Evolutionary conservation across 2,113 vertebrate species (phyloP), one percentile per base, ranked within the genome.

Genomic region (Narcine bancroftii): DNA sequence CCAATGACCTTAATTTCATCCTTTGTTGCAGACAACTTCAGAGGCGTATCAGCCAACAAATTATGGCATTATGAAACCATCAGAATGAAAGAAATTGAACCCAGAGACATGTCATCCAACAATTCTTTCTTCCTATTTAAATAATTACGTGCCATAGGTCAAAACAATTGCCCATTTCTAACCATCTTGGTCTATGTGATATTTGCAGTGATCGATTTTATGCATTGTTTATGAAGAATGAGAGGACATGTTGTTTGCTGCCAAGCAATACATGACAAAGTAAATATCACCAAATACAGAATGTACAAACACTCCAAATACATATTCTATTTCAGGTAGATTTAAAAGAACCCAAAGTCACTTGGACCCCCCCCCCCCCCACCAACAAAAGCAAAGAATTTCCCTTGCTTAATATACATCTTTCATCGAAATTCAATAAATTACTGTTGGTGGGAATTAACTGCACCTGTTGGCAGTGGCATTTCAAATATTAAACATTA

Each of bases 81-180:
- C 75, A 76, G 39, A 19, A 73, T 73, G 33, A 9, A n/a, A 73
- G 29, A 66, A 63, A 63, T 0, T 76, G 75, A 76, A 76, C 75
- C 11, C 42, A 21, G 13, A 42, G 2, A 3, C n/a, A 15, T 42
- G 6, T 42, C 15, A 76, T 76, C 24, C 3, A 76, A 39, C 39
- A 76, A 76, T 76, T 76, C 15, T 76, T 3, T 21, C 56, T 60
- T 60, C 13, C 56, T 7, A 7, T 66, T 93, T 93, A 93, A 93
- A 94, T 92, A 33, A 87, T 15, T 33, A 60, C 33, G 63, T 89
- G 65, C n/a, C 19, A 66, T 24, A 15, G 33, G 15, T 89, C 60
- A 63, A 29, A 65, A 89, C n/a, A 56, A 39, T 85, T n/a, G 39
- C 6, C 21, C 15, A 66, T 66, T 66, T 17, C 65, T 10, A 21